These are phyloP conservation scores for Spheniscus mendiculus DNA, from an alignment of 2,113 vertebrate genomes.

Conservation along the genomic window DNA sequence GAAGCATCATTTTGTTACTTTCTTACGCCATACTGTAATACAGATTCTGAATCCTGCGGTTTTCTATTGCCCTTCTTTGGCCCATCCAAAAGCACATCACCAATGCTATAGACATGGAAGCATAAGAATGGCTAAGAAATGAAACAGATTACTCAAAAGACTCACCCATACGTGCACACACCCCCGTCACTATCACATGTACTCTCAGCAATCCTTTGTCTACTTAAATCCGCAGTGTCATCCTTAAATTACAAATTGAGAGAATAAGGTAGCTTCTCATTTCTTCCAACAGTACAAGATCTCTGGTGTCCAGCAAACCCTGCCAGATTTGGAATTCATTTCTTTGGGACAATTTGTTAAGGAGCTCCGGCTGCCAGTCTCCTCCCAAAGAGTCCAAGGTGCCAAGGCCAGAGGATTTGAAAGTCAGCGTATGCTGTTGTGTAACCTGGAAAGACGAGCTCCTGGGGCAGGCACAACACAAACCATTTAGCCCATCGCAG, in stretches of 20 bases:
- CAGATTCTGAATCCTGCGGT: background rate
- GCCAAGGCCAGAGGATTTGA: background rate
- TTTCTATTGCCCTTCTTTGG: background rate
- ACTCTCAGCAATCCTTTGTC: background rate
- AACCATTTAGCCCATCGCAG: background rate
- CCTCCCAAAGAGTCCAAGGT: background rate
- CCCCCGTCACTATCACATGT: background rate
- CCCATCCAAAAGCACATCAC: background rate
- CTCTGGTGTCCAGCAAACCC: background rate
- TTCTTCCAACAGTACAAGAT: background rate
- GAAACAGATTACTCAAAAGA: background rate
- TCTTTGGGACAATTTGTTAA: background rate
- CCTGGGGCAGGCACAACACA: background rate
- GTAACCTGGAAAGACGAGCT: background rate
- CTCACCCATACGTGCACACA: rapidly evolving
- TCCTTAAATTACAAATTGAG: background rate
- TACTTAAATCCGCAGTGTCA: background rate
- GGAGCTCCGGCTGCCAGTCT: background rate
- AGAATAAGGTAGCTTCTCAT: background rate
- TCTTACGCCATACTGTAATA: background rate
- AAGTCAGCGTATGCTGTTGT: background rate
- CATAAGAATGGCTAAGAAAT: background rate
- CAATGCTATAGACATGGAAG: background rate
- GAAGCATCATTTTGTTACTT: background rate
- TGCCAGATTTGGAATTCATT: background rate